Evolutionary conservation across 2,797 vertebrate species (phyloP).

Genomic region (Benthosema pterotum): DNA sequence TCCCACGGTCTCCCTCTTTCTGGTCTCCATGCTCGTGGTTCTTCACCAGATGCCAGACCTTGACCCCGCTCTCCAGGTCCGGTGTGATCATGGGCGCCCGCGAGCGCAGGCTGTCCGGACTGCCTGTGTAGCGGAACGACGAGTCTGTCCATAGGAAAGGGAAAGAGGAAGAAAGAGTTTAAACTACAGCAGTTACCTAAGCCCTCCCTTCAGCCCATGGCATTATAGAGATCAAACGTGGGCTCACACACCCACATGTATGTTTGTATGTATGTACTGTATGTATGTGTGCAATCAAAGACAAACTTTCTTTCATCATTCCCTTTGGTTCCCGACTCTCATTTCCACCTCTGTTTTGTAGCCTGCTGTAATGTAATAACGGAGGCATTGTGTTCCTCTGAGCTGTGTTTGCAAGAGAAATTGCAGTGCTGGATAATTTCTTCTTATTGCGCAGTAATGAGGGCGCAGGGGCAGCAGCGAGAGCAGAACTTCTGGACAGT

Average conservation of each 20-base stretch:
- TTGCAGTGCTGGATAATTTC: conserved; percentile 51
- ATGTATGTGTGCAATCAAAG: no score
- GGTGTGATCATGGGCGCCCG: conserved; percentile 98
- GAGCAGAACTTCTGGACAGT: neutral
- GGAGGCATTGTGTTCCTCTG: conserved; percentile 21
- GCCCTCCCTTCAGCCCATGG: conserved; percentile 6
- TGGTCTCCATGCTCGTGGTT: conserved; percentile 98
- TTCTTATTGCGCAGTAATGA: conserved; percentile 36
- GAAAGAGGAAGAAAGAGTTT: conserved; percentile 1
- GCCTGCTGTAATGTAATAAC: conserved; percentile 51
- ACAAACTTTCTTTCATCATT: no score
- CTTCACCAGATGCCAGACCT: conserved; percentile 98
- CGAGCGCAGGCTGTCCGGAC: conserved; percentile 96
- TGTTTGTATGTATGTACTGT: no score
- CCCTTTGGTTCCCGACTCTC: neutral
- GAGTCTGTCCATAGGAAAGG: conserved; percentile 82
- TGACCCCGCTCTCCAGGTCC: conserved; percentile 95
- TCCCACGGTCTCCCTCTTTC: conserved; percentile 96
- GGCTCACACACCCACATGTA: conserved; percentile 6
- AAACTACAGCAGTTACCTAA: conserved; percentile 24
- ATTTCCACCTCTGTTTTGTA: conserved; percentile 36
- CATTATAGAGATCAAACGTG: conserved; percentile 4
- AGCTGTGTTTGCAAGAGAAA: conserved; percentile 44
- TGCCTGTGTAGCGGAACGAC: conserved; percentile 96
- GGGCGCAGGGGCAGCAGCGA: conserved; percentile 9